Evolutionary conservation across 2,888 invertebrate genomes (phyloP).

Genomic region (Epirrita christyi): DNA sequence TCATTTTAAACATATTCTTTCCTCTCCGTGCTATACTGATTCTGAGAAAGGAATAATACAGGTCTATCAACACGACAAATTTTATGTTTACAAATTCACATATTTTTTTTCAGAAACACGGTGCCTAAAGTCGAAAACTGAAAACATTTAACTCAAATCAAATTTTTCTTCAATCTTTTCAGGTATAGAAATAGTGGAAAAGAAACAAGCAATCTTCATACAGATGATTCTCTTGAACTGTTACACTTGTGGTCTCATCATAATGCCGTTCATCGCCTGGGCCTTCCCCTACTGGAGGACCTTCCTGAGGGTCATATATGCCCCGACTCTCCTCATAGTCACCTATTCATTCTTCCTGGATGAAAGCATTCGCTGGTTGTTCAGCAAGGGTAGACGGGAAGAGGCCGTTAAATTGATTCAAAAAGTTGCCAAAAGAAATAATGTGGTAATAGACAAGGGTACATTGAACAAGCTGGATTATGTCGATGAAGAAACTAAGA

Average conservation of each 20-base stretch:
- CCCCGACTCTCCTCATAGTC: slow-evolving; percentile 69
- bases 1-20: too few species aligned
- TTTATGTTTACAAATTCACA: too few species aligned
- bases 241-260: slow-evolving; percentile 70
- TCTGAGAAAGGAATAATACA: neutral
- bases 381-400: slow-evolving; percentile 71
- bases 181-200: slow-evolving; percentile 78
- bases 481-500: slow-evolving; percentile 55
- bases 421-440: slow-evolving; percentile 70
- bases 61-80: too few species aligned
- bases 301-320: slow-evolving; percentile 74
- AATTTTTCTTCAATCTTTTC: too few species aligned
- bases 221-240: slow-evolving; percentile 78
- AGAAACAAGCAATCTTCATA: slow-evolving; percentile 67
- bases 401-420: slow-evolving; percentile 63
- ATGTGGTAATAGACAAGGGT: slow-evolving; percentile 57
- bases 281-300: slow-evolving; percentile 74
- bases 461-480: slow-evolving; percentile 64
- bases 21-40: neutral
- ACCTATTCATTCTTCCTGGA: slow-evolving; percentile 72
- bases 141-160: too few species aligned
- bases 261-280: slow-evolving; percentile 76
- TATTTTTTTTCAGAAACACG: too few species aligned
- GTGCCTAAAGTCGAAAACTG: too few species aligned
- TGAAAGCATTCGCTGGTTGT: slow-evolving; percentile 77